Evolutionary conservation across 2,888 invertebrate species (phyloP).

Genomic region (Oasisia sp.): DNA sequence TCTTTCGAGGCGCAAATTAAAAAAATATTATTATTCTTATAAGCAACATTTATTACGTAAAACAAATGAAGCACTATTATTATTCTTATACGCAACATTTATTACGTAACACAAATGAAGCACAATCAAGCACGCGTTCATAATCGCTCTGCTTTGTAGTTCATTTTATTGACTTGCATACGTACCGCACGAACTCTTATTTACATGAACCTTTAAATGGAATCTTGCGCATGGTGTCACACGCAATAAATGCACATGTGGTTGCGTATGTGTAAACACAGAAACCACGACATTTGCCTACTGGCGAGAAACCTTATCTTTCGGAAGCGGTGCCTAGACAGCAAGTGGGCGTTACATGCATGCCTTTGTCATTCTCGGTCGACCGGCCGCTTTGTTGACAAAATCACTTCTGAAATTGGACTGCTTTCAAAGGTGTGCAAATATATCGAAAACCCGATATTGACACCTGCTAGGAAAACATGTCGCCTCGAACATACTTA

Average conservation of each 20-base stretch:
- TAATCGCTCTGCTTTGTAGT: not conserved
- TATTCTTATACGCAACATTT: not conserved
- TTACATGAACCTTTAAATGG: not conserved
- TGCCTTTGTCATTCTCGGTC: not conserved
- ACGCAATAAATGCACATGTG: not conserved
- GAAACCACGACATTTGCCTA: not conserved
- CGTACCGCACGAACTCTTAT: not conserved
- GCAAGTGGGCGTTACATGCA: not conserved
- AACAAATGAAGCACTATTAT: not conserved
- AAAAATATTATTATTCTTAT: not conserved
- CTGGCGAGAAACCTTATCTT: not conserved
- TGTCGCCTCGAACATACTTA: not conserved
- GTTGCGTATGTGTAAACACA: not conserved
- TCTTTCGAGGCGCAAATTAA: not conserved
- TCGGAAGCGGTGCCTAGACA: not conserved
- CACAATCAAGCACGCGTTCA: not conserved
- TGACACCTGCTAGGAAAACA: constrained; percentile 2
- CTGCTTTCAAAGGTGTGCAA: not conserved
- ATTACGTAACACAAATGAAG: not conserved
- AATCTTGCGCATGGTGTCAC: not conserved
- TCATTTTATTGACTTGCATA: not conserved
- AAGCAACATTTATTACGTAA: not conserved
- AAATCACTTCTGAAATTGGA: constrained; percentile 11
- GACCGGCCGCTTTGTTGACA: not conserved
- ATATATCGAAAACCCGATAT: not conserved